Conservation (phyloP, 2,113 vertebrate species). For the Nestor notabilis region DNA sequence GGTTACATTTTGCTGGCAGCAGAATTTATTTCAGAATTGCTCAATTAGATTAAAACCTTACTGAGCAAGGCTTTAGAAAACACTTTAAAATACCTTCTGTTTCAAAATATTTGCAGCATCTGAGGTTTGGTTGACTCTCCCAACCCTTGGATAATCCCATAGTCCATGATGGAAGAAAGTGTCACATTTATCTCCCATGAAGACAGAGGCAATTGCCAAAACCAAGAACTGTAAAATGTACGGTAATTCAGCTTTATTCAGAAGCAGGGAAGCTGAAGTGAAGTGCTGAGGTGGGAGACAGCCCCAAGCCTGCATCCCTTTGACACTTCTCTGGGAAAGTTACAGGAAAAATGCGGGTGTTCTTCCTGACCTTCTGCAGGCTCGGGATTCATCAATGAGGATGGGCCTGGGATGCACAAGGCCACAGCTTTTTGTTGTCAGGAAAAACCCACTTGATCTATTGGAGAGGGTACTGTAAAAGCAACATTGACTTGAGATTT, state of each 20-base stretch:
- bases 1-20: background rate
- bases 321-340: background rate
- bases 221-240: background rate
- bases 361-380: background rate
- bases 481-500: background rate
- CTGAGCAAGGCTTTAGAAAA: background rate
- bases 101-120: background rate
- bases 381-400: background rate
- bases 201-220: background rate
- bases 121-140: background rate
- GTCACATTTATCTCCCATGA: background rate
- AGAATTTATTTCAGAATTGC: background rate
- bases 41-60: background rate
- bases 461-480: background rate
- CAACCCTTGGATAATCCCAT: background rate
- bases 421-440: background rate
- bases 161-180: background rate
- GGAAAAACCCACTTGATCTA: background rate
- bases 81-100: background rate
- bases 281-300: background rate
- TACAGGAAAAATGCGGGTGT: rapidly evolving
- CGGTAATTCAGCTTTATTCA: background rate
- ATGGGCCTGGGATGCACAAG: background rate
- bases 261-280: background rate
- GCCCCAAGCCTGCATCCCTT: rapidly evolving